These are phyloP conservation scores for Drosophila gaucha DNA, from an alignment of 2,888 invertebrate genomes.

Conservation along the genomic window DNA sequence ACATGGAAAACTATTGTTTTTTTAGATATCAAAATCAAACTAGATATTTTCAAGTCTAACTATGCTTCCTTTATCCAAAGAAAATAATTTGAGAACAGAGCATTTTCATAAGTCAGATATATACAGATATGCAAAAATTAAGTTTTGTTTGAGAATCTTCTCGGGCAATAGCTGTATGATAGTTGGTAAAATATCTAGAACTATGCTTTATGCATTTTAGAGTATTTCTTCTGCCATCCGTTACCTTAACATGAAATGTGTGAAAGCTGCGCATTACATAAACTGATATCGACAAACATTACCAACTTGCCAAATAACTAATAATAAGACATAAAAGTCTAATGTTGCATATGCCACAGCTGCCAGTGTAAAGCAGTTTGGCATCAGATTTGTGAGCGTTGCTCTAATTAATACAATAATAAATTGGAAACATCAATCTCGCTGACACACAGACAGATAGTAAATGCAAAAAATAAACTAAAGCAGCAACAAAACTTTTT, in stretches of 20 bases:
- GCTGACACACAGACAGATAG: background rate
- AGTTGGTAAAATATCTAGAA: too few relatives aligned
- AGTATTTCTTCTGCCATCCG: background rate
- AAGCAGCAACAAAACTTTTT: constrained; percentile 35
- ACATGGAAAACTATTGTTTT: too few relatives aligned
- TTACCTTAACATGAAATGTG: background rate
- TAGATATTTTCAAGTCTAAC: too few relatives aligned
- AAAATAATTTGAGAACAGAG: too few relatives aligned
- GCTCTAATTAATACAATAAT: constrained; percentile 5
- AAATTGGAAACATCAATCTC: background rate
- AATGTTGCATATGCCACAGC: background rate
- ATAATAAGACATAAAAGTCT: background rate
- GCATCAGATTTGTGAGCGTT: background rate
- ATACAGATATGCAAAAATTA: too few relatives aligned
- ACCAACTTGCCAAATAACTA: background rate
- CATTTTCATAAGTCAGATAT: too few relatives aligned
- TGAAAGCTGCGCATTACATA: background rate
- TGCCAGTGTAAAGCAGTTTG: background rate
- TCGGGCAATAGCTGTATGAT: too few relatives aligned
- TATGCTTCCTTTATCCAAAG: too few relatives aligned
- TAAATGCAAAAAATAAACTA: background rate
- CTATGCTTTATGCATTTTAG: too few relatives aligned
- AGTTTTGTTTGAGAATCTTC: too few relatives aligned
- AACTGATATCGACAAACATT: background rate
- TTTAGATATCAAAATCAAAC: too few relatives aligned